Conservation (phyloP, 2,113 vertebrate genomes). For the Gila orcuttii region DNA sequence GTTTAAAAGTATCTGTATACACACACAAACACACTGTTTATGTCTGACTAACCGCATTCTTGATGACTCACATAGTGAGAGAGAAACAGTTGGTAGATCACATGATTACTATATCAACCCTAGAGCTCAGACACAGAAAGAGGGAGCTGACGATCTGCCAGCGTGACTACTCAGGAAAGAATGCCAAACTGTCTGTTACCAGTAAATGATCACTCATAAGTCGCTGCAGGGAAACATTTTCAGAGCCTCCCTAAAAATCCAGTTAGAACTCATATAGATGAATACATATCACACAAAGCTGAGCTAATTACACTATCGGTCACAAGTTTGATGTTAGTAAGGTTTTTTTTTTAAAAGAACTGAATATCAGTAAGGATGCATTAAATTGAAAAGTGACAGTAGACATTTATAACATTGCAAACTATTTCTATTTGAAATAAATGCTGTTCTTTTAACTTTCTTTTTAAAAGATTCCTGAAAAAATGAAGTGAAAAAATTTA, state of each 20-base stretch:
- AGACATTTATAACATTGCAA: no score
- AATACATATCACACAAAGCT: background rate
- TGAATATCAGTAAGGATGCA: no score
- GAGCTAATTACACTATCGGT: background rate
- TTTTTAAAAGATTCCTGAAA: no score
- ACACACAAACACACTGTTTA: conserved; percentile 53
- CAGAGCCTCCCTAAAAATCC: background rate
- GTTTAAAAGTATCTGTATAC: conserved; percentile 17
- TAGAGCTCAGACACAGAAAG: conserved; percentile 43
- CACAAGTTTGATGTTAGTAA: no score
- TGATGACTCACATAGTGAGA: conserved; percentile 70
- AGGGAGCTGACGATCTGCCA: conserved; percentile 53
- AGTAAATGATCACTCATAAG: conserved; percentile 23
- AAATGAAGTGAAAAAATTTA: no score
- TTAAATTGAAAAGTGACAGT: no score
- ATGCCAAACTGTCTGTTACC: conserved; percentile 35
- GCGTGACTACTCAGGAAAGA: conserved; percentile 55
- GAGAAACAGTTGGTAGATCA: conserved; percentile 61
- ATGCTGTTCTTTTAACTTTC: no score
- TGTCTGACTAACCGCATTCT: conserved; percentile 67
- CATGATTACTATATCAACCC: conserved; percentile 60
- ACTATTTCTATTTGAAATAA: no score
- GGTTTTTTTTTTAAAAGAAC: no score
- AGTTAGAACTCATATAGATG: background rate
- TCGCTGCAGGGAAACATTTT: conserved; percentile 11